Base-by-base conservation (phyloP, 2,113 vertebrate species). In the Morone chrysops region DNA sequence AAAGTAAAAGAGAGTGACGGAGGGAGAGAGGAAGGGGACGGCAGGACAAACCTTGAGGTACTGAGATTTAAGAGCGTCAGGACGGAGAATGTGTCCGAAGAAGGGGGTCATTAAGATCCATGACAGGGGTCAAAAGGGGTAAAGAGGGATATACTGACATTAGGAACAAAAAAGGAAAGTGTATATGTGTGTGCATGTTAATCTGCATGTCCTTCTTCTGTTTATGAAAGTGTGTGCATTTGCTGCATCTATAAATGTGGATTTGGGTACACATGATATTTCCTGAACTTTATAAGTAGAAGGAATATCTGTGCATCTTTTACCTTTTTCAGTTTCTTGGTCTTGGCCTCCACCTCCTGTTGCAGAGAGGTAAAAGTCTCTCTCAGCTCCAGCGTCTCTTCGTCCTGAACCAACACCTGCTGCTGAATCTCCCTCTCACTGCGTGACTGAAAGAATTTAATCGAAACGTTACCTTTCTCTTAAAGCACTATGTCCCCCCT, bases 261-360 rank as follows among this genome's bases (percentile, higher is more conserved):
- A 47, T 43, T 54, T 6, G 31, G 2, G 31, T 31, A 2, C 1
- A 31, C 31, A 31, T 31, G 31, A 31, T 31, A 31, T 31, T 31
- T 3, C 31, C 2, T 31, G 31, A 31, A 31, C 62, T 54, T 11
- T 73, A 10, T 43, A 18, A 47, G 45, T 47, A 16, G 63, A 51
- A 20, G 13, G 18, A 1, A 10, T 40, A 3, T 73, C 12, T 36
- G 47, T 41, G 51, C 38, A 68, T 75, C 12, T 74, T 86, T 87
- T 88, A 99, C 98, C 97, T 99, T 99, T 90, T 99, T 99, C 81
- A 99, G 97, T 85, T 99, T 99, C 95, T 99, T 99, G 92, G 98
- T 99, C 87, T 99, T 99, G 87, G 97, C 96, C 90, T 99, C 98
- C 77, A 99, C 98, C 86, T 99, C 98, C 92, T 99, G 98, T 80